A percentile compares a stretch with the other conserved stretches of the same genome.
Evolutionary conservation across 64 coral and sea anemone genomes (phyloP).

Genomic region (Platygyra sinensis): DNA sequence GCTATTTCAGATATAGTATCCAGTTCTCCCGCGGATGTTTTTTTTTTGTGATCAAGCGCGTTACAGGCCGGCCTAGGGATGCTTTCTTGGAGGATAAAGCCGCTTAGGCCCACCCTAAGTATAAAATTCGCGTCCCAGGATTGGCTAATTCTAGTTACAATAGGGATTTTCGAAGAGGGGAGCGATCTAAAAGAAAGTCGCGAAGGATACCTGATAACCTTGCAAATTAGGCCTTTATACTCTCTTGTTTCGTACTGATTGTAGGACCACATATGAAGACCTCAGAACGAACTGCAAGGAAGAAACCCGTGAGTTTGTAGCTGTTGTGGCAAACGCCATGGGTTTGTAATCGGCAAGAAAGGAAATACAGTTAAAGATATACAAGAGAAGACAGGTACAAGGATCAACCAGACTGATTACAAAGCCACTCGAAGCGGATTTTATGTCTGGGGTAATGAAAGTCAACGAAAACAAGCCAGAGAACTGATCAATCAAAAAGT

Average conservation of each 20-base stretch:
- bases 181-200: too few species aligned
- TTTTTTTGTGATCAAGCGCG: too few species aligned
- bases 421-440: neutral
- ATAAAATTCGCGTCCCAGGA: too few species aligned
- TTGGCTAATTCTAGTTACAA: too few species aligned
- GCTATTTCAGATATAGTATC: too few species aligned
- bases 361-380: conserved; percentile 12
- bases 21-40: too few species aligned
- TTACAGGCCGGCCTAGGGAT: too few species aligned
- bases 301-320: neutral
- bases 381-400: neutral
- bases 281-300: neutral
- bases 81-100: too few species aligned
- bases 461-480: neutral
- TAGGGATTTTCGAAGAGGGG: too few species aligned
- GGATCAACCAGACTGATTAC: neutral
- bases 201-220: too few species aligned
- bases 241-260: neutral
- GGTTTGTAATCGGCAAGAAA: conserved; percentile 27
- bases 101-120: too few species aligned
- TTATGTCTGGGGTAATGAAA: neutral
- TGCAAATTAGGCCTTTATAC: too few species aligned
- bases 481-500: neutral
- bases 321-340: neutral
- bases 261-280: neutral